phyloP scores from a whole-genome alignment of 2,797 vertebrate genomes.

The Iguana delicatissima region DNA sequence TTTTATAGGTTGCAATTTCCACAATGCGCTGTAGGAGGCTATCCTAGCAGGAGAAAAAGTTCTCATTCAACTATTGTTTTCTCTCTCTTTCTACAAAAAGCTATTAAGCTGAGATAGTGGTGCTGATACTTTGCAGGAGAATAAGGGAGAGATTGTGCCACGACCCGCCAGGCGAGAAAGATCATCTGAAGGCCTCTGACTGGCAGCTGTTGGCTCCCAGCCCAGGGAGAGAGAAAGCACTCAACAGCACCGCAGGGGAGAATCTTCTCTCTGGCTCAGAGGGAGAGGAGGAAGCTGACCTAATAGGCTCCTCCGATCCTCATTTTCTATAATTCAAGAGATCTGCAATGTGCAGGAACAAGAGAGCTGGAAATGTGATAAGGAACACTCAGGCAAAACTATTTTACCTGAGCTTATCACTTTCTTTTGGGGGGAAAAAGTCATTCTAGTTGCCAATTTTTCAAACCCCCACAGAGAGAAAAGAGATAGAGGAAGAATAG shows the following conservation, averaged over 20 bases:
- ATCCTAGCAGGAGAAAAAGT: neutral
- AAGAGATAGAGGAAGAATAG: too few relatives aligned
- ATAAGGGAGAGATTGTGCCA: neutral
- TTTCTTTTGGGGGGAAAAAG: neutral
- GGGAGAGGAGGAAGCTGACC: neutral
- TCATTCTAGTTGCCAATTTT: neutral
- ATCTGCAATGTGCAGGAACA: neutral
- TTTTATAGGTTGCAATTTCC: neutral
- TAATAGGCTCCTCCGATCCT: conserved; percentile 10
- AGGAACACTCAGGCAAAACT: neutral
- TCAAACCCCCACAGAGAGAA: neutral
- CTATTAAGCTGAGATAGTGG: neutral
- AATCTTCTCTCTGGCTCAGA: neutral
- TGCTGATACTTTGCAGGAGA: conserved; percentile 37
- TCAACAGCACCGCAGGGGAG: conserved; percentile 3
- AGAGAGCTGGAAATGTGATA: neutral
- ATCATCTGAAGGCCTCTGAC: conserved; percentile 38
- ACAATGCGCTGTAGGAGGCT: neutral
- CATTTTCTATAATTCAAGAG: neutral
- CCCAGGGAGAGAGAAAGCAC: neutral
- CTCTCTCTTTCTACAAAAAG: neutral
- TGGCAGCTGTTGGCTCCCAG: neutral
- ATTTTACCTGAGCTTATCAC: neutral
- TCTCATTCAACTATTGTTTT: conserved; percentile 9
- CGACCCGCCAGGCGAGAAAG: neutral